Evolutionary conservation across 2,113 vertebrate genomes (phyloP), one percentile per base, ranked within the genome.

Genomic region (Perca schrenkii): DNA sequence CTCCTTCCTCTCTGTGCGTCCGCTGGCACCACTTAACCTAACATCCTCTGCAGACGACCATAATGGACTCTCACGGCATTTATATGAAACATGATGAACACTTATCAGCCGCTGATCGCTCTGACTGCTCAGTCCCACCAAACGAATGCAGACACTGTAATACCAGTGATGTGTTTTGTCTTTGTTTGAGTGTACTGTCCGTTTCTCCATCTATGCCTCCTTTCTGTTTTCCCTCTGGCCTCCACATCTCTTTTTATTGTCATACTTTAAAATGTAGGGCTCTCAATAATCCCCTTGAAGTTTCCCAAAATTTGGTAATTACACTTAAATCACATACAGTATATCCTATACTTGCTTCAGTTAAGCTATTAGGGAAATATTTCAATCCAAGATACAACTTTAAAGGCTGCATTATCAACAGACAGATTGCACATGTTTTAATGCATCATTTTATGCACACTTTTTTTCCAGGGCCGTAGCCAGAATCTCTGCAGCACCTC

Each of bases 1-100:
- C 90, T 90, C 74, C 86, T 80, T 80, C 82, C 72, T 77, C 77
- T 74, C 68, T 66, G 31, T 56, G 73, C 1, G 13, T 69, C 53
- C 61, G 6, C 79, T 81, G 72, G 78, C 86, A 86, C 85, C 88
- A 88, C 88, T 93, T 93, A 92, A 94, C 89, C 93, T 82, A 80
- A 75, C 83, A 73, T 86, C 83, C 76, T 88, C 87, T 88, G 77
- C 84, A 84, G 61, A 49, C 54, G 5, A 64, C 58, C 62, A 67
- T 88, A 84, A 89, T 89, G 89, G 88, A 84, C 77, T 82, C 77
- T 80, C 78, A 31, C 53, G 67, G 62, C 13, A 10, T 79, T 61
- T 17, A 8, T 17, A 73, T 82, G 56, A 86, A 80, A 88, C 75
- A 79, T 54, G 80, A 87, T 87, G 34, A 86, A 86, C 50, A 28